phyloP scores from a whole-genome alignment of 2,113 vertebrate genomes.

The Dasypus novemcinctus region DNA sequence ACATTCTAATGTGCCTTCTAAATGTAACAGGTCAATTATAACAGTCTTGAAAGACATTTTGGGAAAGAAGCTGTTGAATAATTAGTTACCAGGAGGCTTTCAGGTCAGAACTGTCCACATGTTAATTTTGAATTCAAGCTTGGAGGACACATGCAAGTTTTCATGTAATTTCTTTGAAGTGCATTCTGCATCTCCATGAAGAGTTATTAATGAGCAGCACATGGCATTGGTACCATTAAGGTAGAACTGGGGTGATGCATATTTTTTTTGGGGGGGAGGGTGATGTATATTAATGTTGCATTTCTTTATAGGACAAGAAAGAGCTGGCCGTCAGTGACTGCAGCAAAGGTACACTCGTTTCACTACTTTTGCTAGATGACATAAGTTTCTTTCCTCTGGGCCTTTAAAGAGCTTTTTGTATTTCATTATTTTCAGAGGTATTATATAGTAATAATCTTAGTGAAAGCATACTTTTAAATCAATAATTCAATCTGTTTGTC shows the following conservation, averaged over 20 bases:
- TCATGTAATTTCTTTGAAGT: conserved; percentile 31
- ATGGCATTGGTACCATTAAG: not conserved
- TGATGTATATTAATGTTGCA: conserved; percentile 13
- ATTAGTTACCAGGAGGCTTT: conserved; percentile 9
- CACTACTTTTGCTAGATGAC: not conserved
- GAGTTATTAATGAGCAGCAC: not conserved
- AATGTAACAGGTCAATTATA: not conserved
- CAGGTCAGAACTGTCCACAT: not conserved
- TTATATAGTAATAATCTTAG: not conserved
- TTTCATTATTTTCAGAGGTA: not conserved
- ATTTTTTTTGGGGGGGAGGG: not conserved
- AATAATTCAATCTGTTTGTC: not conserved
- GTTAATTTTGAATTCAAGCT: conserved; percentile 38
- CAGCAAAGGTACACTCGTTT: conserved; percentile 87
- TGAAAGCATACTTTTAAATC: not conserved
- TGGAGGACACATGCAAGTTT: not conserved
- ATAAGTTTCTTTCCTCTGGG: not conserved
- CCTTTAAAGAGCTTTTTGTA: not conserved
- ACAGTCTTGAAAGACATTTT: not conserved
- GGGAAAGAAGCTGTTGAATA: not conserved
- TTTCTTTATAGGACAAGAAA: conserved; percentile 87
- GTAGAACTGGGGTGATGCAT: not conserved
- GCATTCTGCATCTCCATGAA: not conserved
- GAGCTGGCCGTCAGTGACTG: conserved; percentile 90
- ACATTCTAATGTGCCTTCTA: not conserved